A percentile compares a stretch with the other conserved stretches of the same genome.
phyloP scores from a whole-genome alignment of 2,888 invertebrate genomes.

The Candidula unifasciata region DNA sequence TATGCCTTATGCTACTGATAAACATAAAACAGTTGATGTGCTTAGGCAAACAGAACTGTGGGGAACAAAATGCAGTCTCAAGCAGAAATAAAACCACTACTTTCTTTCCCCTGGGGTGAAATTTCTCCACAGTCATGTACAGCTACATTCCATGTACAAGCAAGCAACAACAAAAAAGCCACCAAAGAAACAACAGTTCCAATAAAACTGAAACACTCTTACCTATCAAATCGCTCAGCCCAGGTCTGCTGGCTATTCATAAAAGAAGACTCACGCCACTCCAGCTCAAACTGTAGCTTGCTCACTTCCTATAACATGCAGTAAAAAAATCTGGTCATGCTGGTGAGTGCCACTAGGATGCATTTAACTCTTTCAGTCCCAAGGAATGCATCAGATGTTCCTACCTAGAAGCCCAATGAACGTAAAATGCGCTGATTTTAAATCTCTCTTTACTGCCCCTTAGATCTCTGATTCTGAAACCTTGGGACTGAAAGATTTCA shows the following conservation, averaged over 20 bases:
- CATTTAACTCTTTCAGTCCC: too few relatives aligned
- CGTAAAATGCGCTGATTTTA: too few relatives aligned
- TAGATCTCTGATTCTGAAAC: too few relatives aligned
- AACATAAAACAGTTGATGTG: not conserved
- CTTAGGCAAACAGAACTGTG: not conserved
- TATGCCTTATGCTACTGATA: not conserved
- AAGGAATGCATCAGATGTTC: too few relatives aligned
- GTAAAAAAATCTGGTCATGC: conserved; percentile 44
- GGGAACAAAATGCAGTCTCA: not conserved
- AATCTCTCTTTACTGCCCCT: too few relatives aligned
- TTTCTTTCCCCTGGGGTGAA: not conserved
- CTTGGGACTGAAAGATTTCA: too few relatives aligned
- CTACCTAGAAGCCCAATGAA: too few relatives aligned
- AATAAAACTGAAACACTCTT: conserved; percentile 40
- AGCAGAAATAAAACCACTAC: conserved; percentile 7
- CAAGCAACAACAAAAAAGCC: not conserved
- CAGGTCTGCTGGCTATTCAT: conserved; percentile 73
- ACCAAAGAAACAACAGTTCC: not conserved
- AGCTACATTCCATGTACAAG: not conserved
- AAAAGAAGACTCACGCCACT: conserved; percentile 65
- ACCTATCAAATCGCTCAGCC: conserved; percentile 74
- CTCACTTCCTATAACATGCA: conserved; percentile 70
- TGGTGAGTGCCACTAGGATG: not conserved
- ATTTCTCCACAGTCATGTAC: not conserved
- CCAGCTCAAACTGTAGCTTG: conserved; percentile 72